Conservation (phyloP, 2,888 invertebrate species). For the Aphrophora alni region DNA sequence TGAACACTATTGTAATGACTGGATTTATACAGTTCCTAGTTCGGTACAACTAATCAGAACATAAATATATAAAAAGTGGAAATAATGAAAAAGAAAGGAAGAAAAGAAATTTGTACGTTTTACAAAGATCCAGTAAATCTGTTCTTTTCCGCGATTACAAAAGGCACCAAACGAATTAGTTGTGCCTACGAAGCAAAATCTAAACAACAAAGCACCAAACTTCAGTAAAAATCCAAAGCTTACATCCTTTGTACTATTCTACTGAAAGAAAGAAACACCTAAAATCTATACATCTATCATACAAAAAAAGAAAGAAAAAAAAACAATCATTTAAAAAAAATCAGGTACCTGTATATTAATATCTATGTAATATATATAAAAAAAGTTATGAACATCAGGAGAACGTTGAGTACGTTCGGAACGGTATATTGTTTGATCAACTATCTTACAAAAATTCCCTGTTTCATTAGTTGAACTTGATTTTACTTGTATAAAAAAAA, state of each 20-base stretch:
- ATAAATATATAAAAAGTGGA: neutral
- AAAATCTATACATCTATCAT: constrained; percentile 38
- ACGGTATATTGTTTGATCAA: constrained; percentile 19
- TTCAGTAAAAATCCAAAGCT: neutral
- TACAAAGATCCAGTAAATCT: neutral
- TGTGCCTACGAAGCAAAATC: neutral
- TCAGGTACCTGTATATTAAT: constrained; percentile 42
- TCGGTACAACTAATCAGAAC: neutral
- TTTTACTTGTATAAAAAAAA: constrained; percentile 20
- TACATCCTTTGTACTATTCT: neutral
- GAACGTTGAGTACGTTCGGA: constrained; percentile 31
- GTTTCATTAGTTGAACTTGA: constrained; percentile 36
- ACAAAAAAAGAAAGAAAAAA: constrained; percentile 40
- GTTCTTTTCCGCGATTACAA: neutral
- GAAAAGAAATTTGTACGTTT: neutral
- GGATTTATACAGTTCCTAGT: neutral
- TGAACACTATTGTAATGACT: neutral
- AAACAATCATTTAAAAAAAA: constrained; percentile 36
- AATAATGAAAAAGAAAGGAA: too few relatives aligned
- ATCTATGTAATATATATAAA: constrained; percentile 40
- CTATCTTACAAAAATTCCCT: constrained; percentile 38
- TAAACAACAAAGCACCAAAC: neutral
- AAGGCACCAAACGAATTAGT: neutral
- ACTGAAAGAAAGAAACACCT: neutral
- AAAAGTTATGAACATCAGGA: constrained; percentile 27